Percentiles rank a stretch among this genome's conserved stretches.
Conservation (phyloP, 2,797 vertebrate genomes). For the Calcarius lapponicus region DNA sequence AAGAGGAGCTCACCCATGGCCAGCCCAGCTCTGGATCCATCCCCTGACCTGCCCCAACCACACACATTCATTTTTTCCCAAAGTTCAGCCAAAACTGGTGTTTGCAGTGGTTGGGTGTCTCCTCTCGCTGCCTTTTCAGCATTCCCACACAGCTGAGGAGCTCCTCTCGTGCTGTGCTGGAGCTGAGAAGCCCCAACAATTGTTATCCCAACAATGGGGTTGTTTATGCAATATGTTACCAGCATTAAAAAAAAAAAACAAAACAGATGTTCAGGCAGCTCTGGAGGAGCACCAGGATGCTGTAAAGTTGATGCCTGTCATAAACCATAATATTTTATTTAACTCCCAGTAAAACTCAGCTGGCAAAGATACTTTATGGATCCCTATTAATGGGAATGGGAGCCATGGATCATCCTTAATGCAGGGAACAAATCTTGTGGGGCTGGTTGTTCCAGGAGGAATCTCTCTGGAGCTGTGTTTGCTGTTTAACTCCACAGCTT, state of each 20-base stretch:
- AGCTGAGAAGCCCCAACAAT: slow-evolving; percentile 19
- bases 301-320: slow-evolving; percentile 21
- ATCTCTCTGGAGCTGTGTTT: slow-evolving; percentile 12
- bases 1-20: not conserved
- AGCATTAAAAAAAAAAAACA: not conserved
- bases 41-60: not conserved
- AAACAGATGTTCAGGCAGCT: slow-evolving; percentile 46
- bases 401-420: slow-evolving; percentile 33
- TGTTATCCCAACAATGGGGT: slow-evolving; percentile 45
- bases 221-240: slow-evolving; percentile 14
- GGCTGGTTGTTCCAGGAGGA: slow-evolving; percentile 20
- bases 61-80: not conserved
- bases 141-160: slow-evolving; percentile 40
- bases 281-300: slow-evolving; percentile 45
- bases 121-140: not conserved
- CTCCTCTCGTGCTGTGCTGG: slow-evolving; percentile 30
- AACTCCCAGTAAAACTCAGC: slow-evolving; percentile 53
- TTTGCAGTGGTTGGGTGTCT: not conserved
- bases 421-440: slow-evolving; percentile 36
- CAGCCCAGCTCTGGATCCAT: fast-evolving
- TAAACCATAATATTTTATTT: slow-evolving; percentile 63
- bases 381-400: slow-evolving; percentile 47
- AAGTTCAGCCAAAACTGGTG: not conserved
- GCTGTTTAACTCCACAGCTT: slow-evolving; percentile 6
- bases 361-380: slow-evolving; percentile 59